A percentile compares a stretch with the other conserved stretches of the same genome.
Conservation (phyloP, 2,113 vertebrate genomes). For the Chrysochloris asiatica region DNA sequence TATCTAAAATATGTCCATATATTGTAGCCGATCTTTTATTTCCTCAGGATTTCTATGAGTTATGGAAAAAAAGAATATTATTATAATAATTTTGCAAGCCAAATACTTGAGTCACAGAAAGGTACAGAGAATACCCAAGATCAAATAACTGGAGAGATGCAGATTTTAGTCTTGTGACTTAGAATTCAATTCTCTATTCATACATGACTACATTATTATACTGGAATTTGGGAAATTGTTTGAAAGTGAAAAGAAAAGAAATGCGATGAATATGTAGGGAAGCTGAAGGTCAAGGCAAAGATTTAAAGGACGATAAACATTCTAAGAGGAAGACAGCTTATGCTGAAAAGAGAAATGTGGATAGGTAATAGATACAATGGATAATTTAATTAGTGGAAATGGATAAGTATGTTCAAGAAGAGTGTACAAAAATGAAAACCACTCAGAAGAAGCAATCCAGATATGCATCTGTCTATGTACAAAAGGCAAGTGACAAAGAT, state of each 20-base stretch:
- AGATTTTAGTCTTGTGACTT: background rate
- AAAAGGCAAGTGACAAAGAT: conserved; percentile 2
- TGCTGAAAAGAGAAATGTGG: background rate
- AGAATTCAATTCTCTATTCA: conserved; percentile 35
- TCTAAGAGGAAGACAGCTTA: conserved; percentile 2
- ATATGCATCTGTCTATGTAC: background rate
- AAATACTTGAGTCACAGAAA: conserved; percentile 32
- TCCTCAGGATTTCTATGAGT: background rate
- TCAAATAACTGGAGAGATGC: background rate
- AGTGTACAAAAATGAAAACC: background rate
- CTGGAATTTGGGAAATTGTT: conserved; percentile 32
- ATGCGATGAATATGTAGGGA: conserved; percentile 31
- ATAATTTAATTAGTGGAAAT: conserved; percentile 51
- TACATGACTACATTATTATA: background rate
- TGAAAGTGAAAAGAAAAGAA: conserved; percentile 59
- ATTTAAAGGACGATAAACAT: conserved; percentile 44
- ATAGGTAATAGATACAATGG: background rate
- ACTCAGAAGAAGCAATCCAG: background rate
- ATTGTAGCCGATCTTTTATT: background rate
- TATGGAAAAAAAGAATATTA: conserved; percentile 43
- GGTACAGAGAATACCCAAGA: conserved; percentile 20
- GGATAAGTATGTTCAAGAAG: background rate
- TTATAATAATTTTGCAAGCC: conserved; percentile 56
- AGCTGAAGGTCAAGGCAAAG: conserved; percentile 56
- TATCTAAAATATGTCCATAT: background rate